Conservation (phyloP, 2,888 invertebrate species). For the Apantesis nais region DNA sequence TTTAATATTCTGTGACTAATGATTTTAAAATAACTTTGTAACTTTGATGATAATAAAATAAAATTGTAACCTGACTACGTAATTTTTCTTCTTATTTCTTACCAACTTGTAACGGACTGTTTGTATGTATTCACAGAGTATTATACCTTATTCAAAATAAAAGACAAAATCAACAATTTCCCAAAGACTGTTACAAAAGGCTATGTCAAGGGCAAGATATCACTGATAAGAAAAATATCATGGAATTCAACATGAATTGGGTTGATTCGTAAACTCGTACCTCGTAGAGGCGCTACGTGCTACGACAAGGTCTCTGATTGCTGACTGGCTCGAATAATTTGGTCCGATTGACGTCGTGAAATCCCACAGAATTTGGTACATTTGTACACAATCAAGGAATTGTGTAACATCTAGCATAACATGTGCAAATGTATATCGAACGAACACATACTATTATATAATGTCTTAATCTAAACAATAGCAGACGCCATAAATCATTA, state of each 20-base stretch:
- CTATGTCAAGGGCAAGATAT: background rate
- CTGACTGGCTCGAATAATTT: slow-evolving; percentile 63
- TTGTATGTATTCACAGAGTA: background rate
- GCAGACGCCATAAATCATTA: slow-evolving; percentile 70
- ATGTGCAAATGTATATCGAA: slow-evolving; percentile 21
- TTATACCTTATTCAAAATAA: background rate
- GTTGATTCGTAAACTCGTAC: slow-evolving; percentile 16
- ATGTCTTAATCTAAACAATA: slow-evolving; percentile 60
- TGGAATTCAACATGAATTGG: slow-evolving; percentile 14
- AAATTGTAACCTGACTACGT: too few relatives aligned
- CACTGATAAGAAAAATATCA: background rate
- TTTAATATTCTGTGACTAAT: too few relatives aligned
- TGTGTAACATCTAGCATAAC: slow-evolving; percentile 34
- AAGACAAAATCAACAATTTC: background rate
- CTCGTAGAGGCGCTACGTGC: slow-evolving; percentile 61
- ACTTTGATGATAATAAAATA: too few relatives aligned
- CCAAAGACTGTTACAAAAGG: background rate
- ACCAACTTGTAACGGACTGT: background rate
- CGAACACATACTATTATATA: slow-evolving; percentile 25
- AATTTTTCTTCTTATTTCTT: background rate
- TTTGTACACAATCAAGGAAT: slow-evolving; percentile 55
- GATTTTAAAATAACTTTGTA: too few relatives aligned
- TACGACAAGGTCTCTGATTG: slow-evolving; percentile 61
- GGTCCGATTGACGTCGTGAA: slow-evolving; percentile 60
- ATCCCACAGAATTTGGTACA: slow-evolving; percentile 58